Conservation (phyloP, 1,140 invertebrate genomes). For the Temnothorax curvispinosus region DNA sequence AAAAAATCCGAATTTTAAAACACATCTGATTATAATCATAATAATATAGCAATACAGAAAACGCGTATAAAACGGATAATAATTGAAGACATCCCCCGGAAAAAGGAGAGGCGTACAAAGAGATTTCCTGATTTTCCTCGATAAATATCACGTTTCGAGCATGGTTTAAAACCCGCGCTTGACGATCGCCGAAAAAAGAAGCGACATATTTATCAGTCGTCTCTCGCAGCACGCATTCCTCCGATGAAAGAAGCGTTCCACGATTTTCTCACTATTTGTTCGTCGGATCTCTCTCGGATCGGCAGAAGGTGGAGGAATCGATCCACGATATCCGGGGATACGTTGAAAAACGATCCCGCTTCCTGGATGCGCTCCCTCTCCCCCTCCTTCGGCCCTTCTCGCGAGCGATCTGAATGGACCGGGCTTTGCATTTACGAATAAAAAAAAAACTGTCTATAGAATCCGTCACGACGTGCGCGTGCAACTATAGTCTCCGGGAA, state of each 20-base stretch:
- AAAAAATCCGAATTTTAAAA: neutral
- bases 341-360: constrained; percentile 73
- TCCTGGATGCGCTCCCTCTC: constrained; percentile 64
- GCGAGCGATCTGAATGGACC: constrained; percentile 69
- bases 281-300: constrained; percentile 66
- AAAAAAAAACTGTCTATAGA: constrained; percentile 73
- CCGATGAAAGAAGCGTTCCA: constrained; percentile 44
- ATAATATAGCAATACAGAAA: neutral
- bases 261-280: constrained; percentile 63
- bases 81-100: constrained; percentile 12
- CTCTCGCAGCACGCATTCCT: constrained; percentile 21
- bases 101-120: constrained; percentile 26
- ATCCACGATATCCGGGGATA: constrained; percentile 71
- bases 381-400: neutral
- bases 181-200: constrained; percentile 21
- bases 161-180: constrained; percentile 6
- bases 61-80: neutral
- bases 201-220: constrained; percentile 63
- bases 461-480: constrained; percentile 65
- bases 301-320: constrained; percentile 67
- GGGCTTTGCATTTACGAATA: constrained; percentile 74
- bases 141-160: constrained; percentile 49
- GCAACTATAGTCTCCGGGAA: constrained; percentile 76
- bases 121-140: constrained; percentile 40
- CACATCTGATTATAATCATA: neutral